phyloP scores from a whole-genome alignment of 2,113 vertebrate species.

The Anser brachyrhynchus region DNA sequence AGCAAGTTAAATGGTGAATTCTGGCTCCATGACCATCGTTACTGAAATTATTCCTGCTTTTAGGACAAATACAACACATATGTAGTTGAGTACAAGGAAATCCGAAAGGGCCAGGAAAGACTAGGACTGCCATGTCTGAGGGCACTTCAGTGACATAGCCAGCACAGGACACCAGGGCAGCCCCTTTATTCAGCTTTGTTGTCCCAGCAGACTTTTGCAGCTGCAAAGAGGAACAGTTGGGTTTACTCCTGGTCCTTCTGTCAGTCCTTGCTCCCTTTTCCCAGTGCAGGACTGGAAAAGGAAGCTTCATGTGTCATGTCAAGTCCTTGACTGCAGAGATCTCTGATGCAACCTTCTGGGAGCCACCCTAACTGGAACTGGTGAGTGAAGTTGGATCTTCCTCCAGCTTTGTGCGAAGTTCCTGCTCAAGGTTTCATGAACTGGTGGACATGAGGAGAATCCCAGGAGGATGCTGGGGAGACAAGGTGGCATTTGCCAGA shows the following conservation, averaged over 20 bases:
- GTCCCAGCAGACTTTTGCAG: background rate
- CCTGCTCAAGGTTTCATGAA: background rate
- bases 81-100: background rate
- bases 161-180: background rate
- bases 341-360: background rate
- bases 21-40: background rate
- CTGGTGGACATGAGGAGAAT: background rate
- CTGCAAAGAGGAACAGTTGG: background rate
- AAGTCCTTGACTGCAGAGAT: background rate
- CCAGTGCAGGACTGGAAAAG: background rate
- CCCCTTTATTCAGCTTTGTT: background rate
- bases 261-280: background rate
- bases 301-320: background rate
- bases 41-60: background rate
- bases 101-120: background rate
- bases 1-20: background rate
- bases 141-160: background rate
- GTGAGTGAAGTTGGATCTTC: background rate
- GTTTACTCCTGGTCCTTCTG: background rate
- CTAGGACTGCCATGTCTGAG: background rate
- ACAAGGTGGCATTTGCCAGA: background rate
- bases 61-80: background rate
- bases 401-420: rapidly evolving
- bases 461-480: background rate
- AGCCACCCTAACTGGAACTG: background rate